phyloP scores from a whole-genome alignment of 2,113 vertebrate species.

The Pseudonaja textilis region DNA sequence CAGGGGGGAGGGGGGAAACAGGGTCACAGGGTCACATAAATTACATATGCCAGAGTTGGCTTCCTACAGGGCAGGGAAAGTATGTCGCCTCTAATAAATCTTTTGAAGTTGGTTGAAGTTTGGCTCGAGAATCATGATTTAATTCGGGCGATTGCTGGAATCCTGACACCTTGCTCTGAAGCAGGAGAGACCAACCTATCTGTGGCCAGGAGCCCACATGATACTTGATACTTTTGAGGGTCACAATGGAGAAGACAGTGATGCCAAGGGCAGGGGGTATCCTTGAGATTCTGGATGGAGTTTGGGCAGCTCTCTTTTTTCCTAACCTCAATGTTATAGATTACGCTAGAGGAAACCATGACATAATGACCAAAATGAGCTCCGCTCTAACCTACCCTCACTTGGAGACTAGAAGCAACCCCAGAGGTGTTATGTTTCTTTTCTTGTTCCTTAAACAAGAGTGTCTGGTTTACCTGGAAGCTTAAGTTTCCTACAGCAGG shows the following conservation, averaged over 20 bases:
- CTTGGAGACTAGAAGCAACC: neutral
- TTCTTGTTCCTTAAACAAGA: neutral
- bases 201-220: neutral
- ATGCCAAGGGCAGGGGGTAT: neutral
- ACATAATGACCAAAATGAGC: neutral
- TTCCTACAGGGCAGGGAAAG: too few species aligned
- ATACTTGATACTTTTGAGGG: neutral
- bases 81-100: too few species aligned
- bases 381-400: neutral
- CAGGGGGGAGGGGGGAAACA: too few species aligned
- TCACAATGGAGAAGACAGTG: neutral
- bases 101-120: too few species aligned
- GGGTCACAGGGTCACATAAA: too few species aligned
- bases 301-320: neutral
- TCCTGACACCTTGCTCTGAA: neutral
- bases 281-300: neutral
- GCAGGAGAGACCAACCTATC: neutral
- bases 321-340: neutral
- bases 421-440: neutral
- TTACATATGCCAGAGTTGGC: too few species aligned
- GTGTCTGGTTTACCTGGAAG: slow-evolving; percentile 82
- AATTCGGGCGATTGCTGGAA: too few species aligned
- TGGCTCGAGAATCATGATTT: too few species aligned
- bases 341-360: neutral
- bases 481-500: slow-evolving; percentile 96